Evolutionary conservation across 2,113 vertebrate genomes (phyloP).

Genomic region (Bubo bubo): DNA sequence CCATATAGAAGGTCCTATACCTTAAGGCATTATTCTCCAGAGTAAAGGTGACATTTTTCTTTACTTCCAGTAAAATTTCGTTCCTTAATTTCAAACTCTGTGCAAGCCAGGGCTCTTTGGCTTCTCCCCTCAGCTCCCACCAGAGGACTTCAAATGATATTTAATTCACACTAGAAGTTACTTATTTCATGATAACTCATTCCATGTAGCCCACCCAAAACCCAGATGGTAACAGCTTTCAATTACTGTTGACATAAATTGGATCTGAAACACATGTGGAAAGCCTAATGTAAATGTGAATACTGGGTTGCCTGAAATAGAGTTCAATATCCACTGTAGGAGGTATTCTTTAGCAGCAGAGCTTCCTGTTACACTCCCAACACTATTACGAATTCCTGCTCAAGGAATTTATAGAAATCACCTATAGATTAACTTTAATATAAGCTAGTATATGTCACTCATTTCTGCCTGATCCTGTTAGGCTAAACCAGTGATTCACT

Average conservation of each 20-base stretch:
- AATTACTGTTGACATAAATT: neutral
- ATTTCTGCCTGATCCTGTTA: neutral
- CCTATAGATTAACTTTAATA: neutral
- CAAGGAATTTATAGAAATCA: neutral
- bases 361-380: neutral
- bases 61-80: neutral
- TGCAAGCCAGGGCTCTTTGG: neutral
- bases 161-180: neutral
- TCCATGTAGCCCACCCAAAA: slow-evolving; percentile 5
- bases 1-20: neutral
- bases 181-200: neutral
- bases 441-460: neutral
- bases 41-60: neutral
- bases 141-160: neutral
- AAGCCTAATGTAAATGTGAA: neutral
- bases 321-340: neutral
- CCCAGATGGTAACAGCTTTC: neutral
- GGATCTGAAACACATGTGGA: slow-evolving; percentile 17
- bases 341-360: neutral
- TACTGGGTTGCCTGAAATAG: neutral
- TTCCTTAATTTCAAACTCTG: neutral
- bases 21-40: neutral
- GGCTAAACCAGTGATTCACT: neutral
- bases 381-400: neutral
- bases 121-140: neutral